Evolutionary conservation across 2,113 vertebrate species (phyloP).

Genomic region (Condylura cristata): DNA sequence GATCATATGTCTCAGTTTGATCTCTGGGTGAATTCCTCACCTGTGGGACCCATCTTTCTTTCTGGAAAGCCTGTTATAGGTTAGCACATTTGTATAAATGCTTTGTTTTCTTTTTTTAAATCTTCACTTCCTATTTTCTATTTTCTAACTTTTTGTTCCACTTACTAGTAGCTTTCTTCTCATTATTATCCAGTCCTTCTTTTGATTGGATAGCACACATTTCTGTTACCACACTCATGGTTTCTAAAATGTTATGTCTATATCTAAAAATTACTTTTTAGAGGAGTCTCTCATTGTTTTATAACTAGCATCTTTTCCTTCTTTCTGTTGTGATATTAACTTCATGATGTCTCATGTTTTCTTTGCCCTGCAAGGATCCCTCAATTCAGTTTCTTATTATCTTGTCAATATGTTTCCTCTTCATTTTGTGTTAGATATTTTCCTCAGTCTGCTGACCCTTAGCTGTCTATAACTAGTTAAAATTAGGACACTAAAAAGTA

Average conservation of each 20-base stretch:
- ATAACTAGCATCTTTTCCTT: background rate
- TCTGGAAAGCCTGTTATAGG: background rate
- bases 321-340: background rate
- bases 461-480: background rate
- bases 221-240: background rate
- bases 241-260: background rate
- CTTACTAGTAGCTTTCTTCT: background rate
- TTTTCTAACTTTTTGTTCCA: background rate
- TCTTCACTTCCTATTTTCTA: background rate
- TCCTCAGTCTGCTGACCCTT: background rate
- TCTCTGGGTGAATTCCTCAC: background rate
- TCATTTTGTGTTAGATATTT: background rate
- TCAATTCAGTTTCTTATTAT: background rate
- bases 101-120: too few species aligned
- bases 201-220: background rate
- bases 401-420: background rate
- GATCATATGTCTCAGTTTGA: background rate
- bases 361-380: background rate
- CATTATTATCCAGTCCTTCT: background rate
- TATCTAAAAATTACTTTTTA: background rate
- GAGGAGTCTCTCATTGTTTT: background rate
- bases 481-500: background rate
- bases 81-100: background rate
- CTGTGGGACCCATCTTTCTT: background rate
- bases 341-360: background rate